Percentiles rank a stretch among this genome's conserved stretches.
Evolutionary conservation across 2,797 vertebrate genomes (phyloP).

Genomic region (Sylvia borin): DNA sequence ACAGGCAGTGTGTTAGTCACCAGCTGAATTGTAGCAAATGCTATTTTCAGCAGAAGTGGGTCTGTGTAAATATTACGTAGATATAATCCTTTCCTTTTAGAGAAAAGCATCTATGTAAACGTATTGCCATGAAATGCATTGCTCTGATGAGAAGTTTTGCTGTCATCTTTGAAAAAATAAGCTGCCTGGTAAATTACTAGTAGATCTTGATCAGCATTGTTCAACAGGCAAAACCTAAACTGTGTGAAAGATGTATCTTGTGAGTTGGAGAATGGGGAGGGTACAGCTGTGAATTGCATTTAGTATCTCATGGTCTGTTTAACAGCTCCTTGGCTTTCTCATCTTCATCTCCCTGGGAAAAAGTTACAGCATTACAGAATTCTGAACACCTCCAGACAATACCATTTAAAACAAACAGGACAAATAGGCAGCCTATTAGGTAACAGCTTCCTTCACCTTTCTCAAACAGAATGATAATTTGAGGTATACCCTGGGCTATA

Average conservation of each 20-base stretch:
- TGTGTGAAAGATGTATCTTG: neutral
- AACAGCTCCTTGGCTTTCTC: neutral
- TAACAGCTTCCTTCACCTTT: neutral
- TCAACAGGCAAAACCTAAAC: neutral
- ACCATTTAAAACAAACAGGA: neutral
- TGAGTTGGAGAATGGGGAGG: neutral
- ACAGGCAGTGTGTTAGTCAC: neutral
- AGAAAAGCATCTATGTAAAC: neutral
- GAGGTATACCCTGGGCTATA: neutral
- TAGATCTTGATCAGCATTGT: neutral
- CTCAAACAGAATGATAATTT: neutral
- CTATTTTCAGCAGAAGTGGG: neutral
- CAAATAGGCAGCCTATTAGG: neutral
- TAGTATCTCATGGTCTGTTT: neutral
- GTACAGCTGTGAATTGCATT: neutral
- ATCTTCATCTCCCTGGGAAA: neutral
- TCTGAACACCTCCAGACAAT: neutral
- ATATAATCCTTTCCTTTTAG: neutral
- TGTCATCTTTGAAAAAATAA: slow-evolving; percentile 15
- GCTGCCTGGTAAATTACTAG: neutral
- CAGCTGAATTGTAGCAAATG: neutral
- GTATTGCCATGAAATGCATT: neutral
- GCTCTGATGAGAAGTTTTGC: neutral
- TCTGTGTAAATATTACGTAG: neutral
- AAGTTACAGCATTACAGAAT: neutral